A percentile compares a stretch with the other conserved stretches of the same genome.
These are phyloP conservation scores for Malurus splendens DNA, from an alignment of 2,797 vertebrate genomes.

Conservation along the genomic window DNA sequence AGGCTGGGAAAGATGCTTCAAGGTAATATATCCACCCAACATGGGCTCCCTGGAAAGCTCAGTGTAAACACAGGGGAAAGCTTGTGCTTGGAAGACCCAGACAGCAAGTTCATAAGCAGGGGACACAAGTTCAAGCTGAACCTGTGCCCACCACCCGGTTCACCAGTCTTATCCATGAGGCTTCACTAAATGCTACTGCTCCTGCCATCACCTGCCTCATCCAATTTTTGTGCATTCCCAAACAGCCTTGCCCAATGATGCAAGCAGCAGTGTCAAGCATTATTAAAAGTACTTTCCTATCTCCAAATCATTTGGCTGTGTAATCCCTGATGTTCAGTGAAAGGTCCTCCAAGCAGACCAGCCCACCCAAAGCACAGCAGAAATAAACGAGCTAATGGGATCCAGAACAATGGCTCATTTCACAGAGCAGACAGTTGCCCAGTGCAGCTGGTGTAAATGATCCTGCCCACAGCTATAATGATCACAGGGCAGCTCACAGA, in stretches of 20 bases:
- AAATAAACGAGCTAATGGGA: constrained; percentile 41
- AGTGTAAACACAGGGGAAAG: not conserved
- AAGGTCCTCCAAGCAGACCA: constrained; percentile 21
- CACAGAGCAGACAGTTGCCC: constrained; percentile 35
- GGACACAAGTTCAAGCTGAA: not conserved
- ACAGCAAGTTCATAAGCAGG: not conserved
- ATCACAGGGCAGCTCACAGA: constrained; percentile 23
- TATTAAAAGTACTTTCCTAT: constrained; percentile 18
- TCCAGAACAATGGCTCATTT: constrained; percentile 55
- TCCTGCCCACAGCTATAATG: constrained; percentile 28
- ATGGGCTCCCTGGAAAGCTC: not conserved
- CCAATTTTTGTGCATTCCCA: not conserved
- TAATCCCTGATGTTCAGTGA: constrained; percentile 31
- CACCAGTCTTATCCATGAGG: not conserved
- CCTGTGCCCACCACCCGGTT: not conserved
- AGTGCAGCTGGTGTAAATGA: constrained; percentile 45
- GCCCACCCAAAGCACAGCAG: constrained; percentile 19
- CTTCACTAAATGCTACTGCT: not conserved
- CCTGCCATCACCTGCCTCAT: not conserved
- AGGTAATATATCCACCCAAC: not conserved
- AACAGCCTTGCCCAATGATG: not conserved
- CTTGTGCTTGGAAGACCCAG: not conserved
- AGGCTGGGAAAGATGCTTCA: not conserved
- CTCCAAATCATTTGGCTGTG: not conserved
- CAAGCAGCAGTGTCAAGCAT: not conserved